These are phyloP conservation scores for Macrosiphum euphorbiae DNA, from an alignment of 2,888 invertebrate species.

Conservation along the genomic window DNA sequence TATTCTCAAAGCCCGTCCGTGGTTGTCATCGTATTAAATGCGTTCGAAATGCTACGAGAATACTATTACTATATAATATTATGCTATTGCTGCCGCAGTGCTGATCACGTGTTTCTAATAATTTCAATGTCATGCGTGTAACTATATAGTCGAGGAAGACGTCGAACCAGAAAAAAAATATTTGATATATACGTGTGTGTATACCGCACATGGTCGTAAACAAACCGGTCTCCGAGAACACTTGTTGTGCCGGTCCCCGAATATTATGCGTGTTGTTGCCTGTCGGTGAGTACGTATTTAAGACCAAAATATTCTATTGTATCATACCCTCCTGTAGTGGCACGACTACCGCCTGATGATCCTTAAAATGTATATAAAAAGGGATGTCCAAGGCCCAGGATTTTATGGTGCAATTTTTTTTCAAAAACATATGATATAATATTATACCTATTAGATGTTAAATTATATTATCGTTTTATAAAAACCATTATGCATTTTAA, in stretches of 20 bases:
- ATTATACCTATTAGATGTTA: not conserved
- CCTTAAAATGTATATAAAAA: not conserved
- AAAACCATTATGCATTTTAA: not conserved
- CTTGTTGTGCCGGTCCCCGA: conserved; percentile 8
- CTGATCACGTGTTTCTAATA: conserved; percentile 31
- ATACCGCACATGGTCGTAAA: conserved; percentile 24
- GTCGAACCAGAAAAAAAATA: conserved; percentile 2
- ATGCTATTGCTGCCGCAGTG: not conserved
- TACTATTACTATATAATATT: not conserved
- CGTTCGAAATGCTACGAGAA: not conserved
- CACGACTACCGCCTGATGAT: not conserved
- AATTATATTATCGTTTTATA: not conserved
- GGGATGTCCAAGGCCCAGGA: not conserved
- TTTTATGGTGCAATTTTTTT: not conserved
- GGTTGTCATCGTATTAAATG: conserved; percentile 1
- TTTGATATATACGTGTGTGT: not conserved
- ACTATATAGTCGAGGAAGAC: not conserved
- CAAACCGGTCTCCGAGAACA: conserved; percentile 41
- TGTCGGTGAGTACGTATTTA: not conserved
- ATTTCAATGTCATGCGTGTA: conserved; percentile 2
- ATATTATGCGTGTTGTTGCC: not conserved
- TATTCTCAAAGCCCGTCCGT: not conserved
- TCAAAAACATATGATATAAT: not conserved
- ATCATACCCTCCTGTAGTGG: not conserved
- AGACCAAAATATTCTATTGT: not conserved